Evolutionary conservation across 2,888 invertebrate species (phyloP).

Genomic region (Oithona nana): DNA sequence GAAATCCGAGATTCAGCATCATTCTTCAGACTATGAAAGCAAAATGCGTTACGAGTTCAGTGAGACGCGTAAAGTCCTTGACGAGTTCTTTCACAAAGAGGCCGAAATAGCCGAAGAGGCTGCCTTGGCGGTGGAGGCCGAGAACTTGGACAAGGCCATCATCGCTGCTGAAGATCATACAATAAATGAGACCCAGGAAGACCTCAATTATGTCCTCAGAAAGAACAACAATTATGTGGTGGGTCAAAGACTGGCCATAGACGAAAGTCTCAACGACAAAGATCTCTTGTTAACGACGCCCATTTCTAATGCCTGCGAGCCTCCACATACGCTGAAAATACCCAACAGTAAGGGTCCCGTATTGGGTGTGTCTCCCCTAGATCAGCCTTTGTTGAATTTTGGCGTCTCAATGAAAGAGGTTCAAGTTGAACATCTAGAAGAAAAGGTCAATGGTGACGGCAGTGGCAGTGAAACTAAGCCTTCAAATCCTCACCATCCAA

Average conservation of each 20-base stretch:
- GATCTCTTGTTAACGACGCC: neutral
- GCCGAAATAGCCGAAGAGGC: neutral
- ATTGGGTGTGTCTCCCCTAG: neutral
- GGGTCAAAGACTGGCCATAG: neutral
- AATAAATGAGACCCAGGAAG: no score
- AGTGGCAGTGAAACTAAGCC: neutral
- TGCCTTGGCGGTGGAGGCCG: neutral
- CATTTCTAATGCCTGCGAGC: neutral
- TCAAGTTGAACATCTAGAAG: neutral
- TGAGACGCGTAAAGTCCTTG: conserved; percentile 71
- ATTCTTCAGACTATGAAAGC: neutral
- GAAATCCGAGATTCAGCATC: conserved; percentile 48
- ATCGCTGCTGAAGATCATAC: neutral
- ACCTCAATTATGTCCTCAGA: neutral
- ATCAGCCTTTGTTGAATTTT: neutral
- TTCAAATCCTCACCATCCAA: neutral
- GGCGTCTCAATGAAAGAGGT: neutral
- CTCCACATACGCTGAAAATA: no score
- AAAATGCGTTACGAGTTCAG: conserved; percentile 53
- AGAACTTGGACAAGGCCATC: neutral
- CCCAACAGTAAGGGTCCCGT: neutral
- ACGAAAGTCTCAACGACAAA: neutral
- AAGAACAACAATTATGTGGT: neutral
- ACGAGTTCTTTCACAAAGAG: conserved; percentile 62
- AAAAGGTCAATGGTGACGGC: neutral